Evolutionary conservation across 2,113 vertebrate genomes (phyloP).

Genomic region (Hymenochirus boettgeri): DNA sequence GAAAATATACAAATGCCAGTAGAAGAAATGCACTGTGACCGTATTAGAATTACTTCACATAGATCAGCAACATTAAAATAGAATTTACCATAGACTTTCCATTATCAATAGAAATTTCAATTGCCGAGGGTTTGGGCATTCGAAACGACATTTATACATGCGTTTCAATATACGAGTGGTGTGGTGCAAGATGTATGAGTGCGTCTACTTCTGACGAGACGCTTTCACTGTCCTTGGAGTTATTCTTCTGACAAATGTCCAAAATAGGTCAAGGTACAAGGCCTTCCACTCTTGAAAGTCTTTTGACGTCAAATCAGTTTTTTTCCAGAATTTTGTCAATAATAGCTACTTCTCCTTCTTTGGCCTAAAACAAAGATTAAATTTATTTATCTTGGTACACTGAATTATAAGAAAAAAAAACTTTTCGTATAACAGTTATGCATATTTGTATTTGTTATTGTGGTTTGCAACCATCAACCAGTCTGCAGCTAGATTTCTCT

Average conservation of each 20-base stretch:
- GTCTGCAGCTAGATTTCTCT: no score
- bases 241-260: conserved; percentile 68
- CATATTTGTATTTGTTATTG: no score
- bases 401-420: no score
- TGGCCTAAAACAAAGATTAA: conserved; percentile 78
- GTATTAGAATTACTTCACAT: conserved; percentile 57
- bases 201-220: conserved; percentile 71
- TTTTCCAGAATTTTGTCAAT: conserved; percentile 92
- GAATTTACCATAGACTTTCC: conserved; percentile 57
- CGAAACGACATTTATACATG: conserved; percentile 77
- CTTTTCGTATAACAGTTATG: neutral
- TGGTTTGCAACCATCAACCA: no score
- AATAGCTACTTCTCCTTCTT: conserved; percentile 94
- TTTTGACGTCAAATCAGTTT: conserved; percentile 87
- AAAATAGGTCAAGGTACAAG: conserved; percentile 88
- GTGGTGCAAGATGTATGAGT: conserved; percentile 81
- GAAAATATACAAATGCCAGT: conserved; percentile 70
- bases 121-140: conserved; percentile 36
- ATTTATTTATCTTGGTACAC: no score
- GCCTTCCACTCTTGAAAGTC: conserved; percentile 96
- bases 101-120: conserved; percentile 57
- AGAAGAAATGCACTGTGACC: conserved; percentile 56
- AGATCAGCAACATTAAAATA: conserved; percentile 66
- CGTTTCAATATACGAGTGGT: conserved; percentile 96
- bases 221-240: conserved; percentile 58